Evolutionary conservation across 2,888 invertebrate species (phyloP).

Genomic region (Itoplectis maculator): DNA sequence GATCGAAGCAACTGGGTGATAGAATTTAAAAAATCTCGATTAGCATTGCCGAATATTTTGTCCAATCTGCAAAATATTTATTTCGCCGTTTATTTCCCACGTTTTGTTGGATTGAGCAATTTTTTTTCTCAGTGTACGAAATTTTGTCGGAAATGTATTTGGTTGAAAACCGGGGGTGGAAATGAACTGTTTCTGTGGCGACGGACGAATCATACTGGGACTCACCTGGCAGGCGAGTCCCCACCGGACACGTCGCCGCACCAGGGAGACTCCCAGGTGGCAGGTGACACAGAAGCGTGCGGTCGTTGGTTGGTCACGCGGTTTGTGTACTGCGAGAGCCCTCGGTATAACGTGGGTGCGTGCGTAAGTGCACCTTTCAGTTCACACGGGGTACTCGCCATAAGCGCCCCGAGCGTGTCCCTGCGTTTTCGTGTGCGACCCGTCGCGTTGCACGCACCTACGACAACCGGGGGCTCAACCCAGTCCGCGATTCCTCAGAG

Average conservation of each 20-base stretch:
- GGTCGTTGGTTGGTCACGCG: constrained; percentile 50
- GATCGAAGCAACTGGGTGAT: too few species aligned
- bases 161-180: background rate
- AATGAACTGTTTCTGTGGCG: background rate
- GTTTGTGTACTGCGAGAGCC: constrained; percentile 37
- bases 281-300: constrained; percentile 48
- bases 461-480: constrained; percentile 27
- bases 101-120: too few species aligned
- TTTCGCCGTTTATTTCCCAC: too few species aligned
- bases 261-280: constrained; percentile 26
- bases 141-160: background rate
- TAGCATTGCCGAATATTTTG: too few species aligned
- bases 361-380: constrained; percentile 47
- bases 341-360: constrained; percentile 24
- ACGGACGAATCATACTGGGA: constrained; percentile 54
- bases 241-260: constrained; percentile 40
- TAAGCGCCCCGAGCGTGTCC: constrained; percentile 1
- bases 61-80: too few species aligned
- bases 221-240: constrained; percentile 42
- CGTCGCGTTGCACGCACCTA: constrained; percentile 25
- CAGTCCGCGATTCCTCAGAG: constrained; percentile 7
- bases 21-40: too few species aligned
- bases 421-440: constrained; percentile 46
- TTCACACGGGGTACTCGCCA: constrained; percentile 38
- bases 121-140: background rate